Conservation (phyloP, 2,113 vertebrate species). For the Amia ocellicauda region DNA sequence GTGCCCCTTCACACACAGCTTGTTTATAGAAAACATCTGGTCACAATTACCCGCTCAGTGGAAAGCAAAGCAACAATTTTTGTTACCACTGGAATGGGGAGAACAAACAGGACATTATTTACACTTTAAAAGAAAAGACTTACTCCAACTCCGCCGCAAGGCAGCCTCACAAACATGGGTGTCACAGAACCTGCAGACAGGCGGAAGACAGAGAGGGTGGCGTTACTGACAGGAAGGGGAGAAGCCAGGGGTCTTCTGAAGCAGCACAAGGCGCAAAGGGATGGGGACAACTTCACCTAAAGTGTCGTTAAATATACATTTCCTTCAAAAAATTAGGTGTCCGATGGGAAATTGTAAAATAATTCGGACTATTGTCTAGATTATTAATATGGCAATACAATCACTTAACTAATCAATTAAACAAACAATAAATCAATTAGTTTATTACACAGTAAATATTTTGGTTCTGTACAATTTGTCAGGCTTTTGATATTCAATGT, state of each 20-base stretch:
- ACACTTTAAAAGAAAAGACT: conserved; percentile 69
- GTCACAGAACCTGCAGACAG: conserved; percentile 76
- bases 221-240: conserved; percentile 18
- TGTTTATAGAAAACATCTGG: conserved; percentile 74
- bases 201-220: conserved; percentile 12
- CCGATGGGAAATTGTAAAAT: too few species aligned
- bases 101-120: conserved; percentile 73
- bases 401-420: too few species aligned
- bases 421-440: too few species aligned
- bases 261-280: too few species aligned
- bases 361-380: too few species aligned
- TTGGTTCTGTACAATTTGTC: background rate
- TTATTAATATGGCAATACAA: too few species aligned
- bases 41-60: conserved; percentile 64
- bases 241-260: conserved; percentile 18
- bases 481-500: too few species aligned
- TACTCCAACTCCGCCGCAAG: conserved; percentile 93
- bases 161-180: conserved; percentile 91
- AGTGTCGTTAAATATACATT: too few species aligned
- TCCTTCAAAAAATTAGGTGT: too few species aligned
- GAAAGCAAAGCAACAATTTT: conserved; percentile 70
- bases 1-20: conserved; percentile 38
- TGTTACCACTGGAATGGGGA: conserved; percentile 61
- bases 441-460: background rate
- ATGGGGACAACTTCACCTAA: too few species aligned